These are phyloP conservation scores for Calliphora vicina DNA, from an alignment of 1,140 invertebrate genomes.

Conservation along the genomic window DNA sequence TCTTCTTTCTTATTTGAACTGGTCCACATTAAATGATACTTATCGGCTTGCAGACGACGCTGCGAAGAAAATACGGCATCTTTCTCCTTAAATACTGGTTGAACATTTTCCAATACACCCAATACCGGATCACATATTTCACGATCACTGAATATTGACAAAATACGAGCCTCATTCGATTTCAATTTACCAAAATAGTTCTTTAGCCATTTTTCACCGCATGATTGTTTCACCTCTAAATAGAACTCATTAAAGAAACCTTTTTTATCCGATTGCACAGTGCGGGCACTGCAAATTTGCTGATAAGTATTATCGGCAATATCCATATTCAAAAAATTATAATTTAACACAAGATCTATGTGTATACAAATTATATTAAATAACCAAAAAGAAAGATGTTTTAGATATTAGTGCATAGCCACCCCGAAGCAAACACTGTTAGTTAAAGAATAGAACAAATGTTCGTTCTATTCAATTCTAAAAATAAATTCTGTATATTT, in stretches of 20 bases:
- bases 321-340: conserved; percentile 45
- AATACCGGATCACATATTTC: conserved; percentile 64
- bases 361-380: conserved; percentile 14
- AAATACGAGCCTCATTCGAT: conserved; percentile 66
- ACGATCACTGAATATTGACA: conserved; percentile 65
- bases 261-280: conserved; percentile 68
- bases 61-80: conserved; percentile 62
- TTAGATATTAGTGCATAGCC: neutral
- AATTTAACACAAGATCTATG: neutral
- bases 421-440: neutral
- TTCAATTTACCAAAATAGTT: conserved; percentile 66
- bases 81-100: conserved; percentile 64
- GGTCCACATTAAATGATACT: conserved; percentile 54
- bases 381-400: neutral
- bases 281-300: conserved; percentile 67
- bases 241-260: conserved; percentile 70
- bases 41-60: conserved; percentile 63
- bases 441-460: neutral
- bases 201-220: conserved; percentile 65
- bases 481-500: conserved; percentile 33
- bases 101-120: conserved; percentile 64
- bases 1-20: conserved; percentile 46
- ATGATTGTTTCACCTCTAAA: conserved; percentile 60
- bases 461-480: conserved; percentile 25
- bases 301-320: conserved; percentile 56